Evolutionary conservation across 2,797 vertebrate genomes (phyloP), one percentile per base, ranked within the genome.

Genomic region (Sarcophilus harrisii): DNA sequence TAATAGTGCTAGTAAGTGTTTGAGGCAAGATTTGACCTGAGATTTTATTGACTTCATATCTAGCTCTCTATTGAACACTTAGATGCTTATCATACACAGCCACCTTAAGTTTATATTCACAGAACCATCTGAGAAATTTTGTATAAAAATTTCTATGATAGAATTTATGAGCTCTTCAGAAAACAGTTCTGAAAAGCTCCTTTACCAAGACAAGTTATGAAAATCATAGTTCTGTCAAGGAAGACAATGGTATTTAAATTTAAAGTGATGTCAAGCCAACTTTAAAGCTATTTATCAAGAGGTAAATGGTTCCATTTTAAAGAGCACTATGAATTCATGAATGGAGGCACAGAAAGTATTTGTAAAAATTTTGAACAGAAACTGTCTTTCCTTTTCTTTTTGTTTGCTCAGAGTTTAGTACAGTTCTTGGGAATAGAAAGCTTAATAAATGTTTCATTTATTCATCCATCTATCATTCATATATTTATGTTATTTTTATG

Each of bases 161-260:
- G n/a, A 18, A 81, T 18, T 81, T 38, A 24, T 9, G 16, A 81
- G n/a, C 18, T 81, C 52, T 30, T 92, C 11, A 8, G 59, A 73
- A 95, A 95, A 95, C 0, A 14, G 14, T 92, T 92, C 92, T 92
- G 54, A 92, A 55, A 29, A 91, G 30, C 90, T 92, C n/a, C 57
- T 87, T 14, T 45, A 58, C n/a, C 57, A 90, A 27, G 92, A 27
- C 27, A 87, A 21, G 90, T 10, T 90, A 21, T 81, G 93, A 93
- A 95, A 90, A 54, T 92, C 29, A 38, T 62, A 91, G 52, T 38
- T 81, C 66, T 95, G 45, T 62, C 95, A 73, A 95, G 32, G 45
- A 96, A 95, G 38, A 21, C 38, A 45, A 93, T 52, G 66, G 57
- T 1, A 81, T 87, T 45, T 45, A 91, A 49, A 96, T 96, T 28